Conservation (phyloP, 2,888 invertebrate species). For the Danaus chrysippus region DNA sequence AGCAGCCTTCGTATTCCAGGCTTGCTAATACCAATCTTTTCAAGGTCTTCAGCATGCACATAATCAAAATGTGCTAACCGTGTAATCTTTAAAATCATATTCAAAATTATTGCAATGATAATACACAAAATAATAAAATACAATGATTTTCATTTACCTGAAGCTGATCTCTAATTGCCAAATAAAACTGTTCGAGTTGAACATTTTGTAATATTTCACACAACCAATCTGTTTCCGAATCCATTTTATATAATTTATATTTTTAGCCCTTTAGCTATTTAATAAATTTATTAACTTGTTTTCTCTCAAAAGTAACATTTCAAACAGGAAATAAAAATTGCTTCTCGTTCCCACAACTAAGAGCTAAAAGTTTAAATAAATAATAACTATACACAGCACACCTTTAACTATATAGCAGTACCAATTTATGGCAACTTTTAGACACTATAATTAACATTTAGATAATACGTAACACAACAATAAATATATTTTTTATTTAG, state of each 20-base stretch:
- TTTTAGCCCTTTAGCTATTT: constrained; percentile 24
- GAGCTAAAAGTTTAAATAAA: neutral
- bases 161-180: constrained; percentile 93
- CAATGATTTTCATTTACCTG: constrained; percentile 77
- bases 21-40: constrained; percentile 95
- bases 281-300: constrained; percentile 37
- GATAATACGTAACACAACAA: constrained; percentile 4
- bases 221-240: constrained; percentile 85
- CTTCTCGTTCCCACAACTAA: constrained; percentile 22
- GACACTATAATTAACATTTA: neutral
- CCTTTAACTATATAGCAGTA: neutral
- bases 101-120: neutral
- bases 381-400: neutral
- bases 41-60: constrained; percentile 96
- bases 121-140: neutral
- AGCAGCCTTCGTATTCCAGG: constrained; percentile 94
- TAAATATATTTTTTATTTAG: constrained; percentile 1
- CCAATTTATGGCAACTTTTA: too few species aligned
- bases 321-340: constrained; percentile 64
- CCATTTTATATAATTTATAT: constrained; percentile 48
- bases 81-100: constrained; percentile 82
- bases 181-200: constrained; percentile 94
- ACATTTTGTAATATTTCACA: constrained; percentile 92
- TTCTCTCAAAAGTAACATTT: constrained; percentile 51
- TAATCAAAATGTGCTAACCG: constrained; percentile 97